Evolutionary conservation across 2,888 invertebrate species (phyloP).

Genomic region (Drosophila mimica): DNA sequence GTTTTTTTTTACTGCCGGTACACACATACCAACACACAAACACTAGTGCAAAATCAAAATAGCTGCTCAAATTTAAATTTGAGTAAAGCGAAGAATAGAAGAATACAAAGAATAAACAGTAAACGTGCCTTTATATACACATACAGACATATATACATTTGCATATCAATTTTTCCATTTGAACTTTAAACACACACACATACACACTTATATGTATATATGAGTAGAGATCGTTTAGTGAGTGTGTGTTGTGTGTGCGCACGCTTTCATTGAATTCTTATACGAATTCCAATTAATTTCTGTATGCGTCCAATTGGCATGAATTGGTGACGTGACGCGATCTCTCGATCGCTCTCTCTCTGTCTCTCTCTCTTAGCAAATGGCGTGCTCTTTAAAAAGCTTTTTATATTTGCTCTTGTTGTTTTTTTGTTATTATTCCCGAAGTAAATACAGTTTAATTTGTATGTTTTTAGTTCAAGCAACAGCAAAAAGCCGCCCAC

Average conservation of each 20-base stretch:
- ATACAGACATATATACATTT: slow-evolving; percentile 37
- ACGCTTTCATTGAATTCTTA: slow-evolving; percentile 78
- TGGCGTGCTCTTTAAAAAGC: slow-evolving; percentile 33
- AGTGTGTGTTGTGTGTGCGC: slow-evolving; percentile 35
- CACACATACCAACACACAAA: slow-evolving; percentile 21
- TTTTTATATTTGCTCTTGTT: slow-evolving; percentile 49
- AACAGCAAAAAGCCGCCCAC: slow-evolving; percentile 59
- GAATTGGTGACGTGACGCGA: slow-evolving; percentile 80
- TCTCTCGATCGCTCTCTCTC: slow-evolving; percentile 36
- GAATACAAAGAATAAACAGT: slow-evolving; percentile 32
- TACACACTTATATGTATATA: not conserved
- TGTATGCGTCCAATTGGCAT: slow-evolving; percentile 78
- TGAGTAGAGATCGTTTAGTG: slow-evolving; percentile 16
- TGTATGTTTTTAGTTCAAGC: slow-evolving; percentile 64
- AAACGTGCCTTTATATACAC: slow-evolving; percentile 42
- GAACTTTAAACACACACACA: slow-evolving; percentile 71
- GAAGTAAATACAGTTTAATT: slow-evolving; percentile 58
- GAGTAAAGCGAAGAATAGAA: slow-evolving; percentile 40
- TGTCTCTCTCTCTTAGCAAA: slow-evolving; percentile 17
- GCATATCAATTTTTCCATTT: slow-evolving; percentile 64
- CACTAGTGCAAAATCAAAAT: slow-evolving; percentile 48
- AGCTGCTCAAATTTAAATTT: slow-evolving; percentile 63
- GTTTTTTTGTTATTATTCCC: slow-evolving; percentile 50
- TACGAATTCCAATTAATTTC: slow-evolving; percentile 80
- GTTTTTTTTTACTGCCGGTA: slow-evolving; percentile 35